Evolutionary conservation across 1,140 invertebrate genomes (phyloP).

Genomic region (Neoseiulus cucumeris): DNA sequence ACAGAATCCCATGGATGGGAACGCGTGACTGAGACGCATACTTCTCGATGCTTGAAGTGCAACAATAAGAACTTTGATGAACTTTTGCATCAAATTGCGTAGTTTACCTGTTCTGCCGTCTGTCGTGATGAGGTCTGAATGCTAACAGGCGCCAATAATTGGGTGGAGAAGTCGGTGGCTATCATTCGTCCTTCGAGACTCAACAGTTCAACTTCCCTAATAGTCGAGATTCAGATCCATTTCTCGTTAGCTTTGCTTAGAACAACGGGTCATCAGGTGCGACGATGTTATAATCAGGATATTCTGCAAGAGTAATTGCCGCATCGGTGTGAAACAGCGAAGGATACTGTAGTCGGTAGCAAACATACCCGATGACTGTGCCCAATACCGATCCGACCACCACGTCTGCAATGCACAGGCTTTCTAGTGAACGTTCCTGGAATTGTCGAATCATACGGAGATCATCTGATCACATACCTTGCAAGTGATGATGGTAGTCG

Average conservation of each 20-base stretch:
- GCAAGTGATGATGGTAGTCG: constrained; percentile 78
- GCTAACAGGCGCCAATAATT: no score
- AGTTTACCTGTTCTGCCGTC: no score
- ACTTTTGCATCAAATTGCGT: no score
- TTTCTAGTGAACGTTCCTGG: constrained; percentile 3
- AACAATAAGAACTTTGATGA: no score
- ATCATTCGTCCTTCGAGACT: no score
- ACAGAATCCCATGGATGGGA: no score
- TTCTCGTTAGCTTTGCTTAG: background rate
- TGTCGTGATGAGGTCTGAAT: no score
- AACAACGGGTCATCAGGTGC: background rate
- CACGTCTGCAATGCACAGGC: constrained; percentile 40
- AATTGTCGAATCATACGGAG: background rate
- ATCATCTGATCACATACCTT: constrained; percentile 36
- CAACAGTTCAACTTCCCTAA: no score
- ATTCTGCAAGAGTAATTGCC: constrained; percentile 13
- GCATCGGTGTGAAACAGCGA: constrained; percentile 27
- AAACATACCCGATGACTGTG: constrained; percentile 36
- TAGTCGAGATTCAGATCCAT: background rate
- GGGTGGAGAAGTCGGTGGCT: no score
- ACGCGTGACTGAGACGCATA: no score
- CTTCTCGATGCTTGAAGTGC: no score
- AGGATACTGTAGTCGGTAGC: constrained; percentile 55
- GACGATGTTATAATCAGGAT: background rate
- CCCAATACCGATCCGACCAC: constrained; percentile 45